These are phyloP conservation scores for Idaea biselata DNA, from an alignment of 2,888 invertebrate species.

Conservation along the genomic window DNA sequence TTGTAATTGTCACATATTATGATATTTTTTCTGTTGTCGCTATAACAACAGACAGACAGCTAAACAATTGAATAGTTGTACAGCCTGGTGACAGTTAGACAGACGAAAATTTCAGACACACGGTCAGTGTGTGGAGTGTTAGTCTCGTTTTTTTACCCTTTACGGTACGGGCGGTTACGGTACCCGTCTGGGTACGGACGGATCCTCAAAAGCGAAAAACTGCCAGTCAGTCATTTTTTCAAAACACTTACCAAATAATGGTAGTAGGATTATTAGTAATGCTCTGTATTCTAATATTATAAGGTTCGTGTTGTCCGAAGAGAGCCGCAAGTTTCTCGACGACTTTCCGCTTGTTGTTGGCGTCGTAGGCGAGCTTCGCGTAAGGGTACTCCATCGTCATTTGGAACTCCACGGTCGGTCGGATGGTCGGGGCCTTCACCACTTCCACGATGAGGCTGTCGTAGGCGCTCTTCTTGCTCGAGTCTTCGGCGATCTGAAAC, in stretches of 20 bases:
- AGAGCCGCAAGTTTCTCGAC: constrained; percentile 89
- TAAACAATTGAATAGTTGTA: too few relatives aligned
- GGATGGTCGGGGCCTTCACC: constrained; percentile 81
- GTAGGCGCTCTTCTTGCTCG: constrained; percentile 86
- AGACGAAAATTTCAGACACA: too few relatives aligned
- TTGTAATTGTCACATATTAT: too few relatives aligned
- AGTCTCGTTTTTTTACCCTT: too few relatives aligned
- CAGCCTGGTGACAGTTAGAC: too few relatives aligned
- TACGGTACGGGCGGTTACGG: too few relatives aligned
- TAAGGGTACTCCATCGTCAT: constrained; percentile 87
- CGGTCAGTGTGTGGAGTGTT: too few relatives aligned
- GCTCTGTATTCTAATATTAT: constrained; percentile 86
- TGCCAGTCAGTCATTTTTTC: not conserved
- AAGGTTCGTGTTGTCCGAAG: constrained; percentile 87
- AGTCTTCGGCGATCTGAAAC: constrained; percentile 85
- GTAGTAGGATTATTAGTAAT: constrained; percentile 85
- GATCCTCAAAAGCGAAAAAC: not conserved
- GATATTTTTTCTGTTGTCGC: too few relatives aligned
- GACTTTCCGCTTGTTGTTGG: constrained; percentile 88
- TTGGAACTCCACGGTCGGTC: constrained; percentile 89
- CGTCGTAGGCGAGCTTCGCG: constrained; percentile 85
- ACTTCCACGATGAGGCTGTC: constrained; percentile 91
- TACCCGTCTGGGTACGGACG: too few relatives aligned
- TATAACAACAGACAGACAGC: too few relatives aligned
- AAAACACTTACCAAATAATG: constrained; percentile 82